These are phyloP conservation scores for Pinna nobilis DNA, from an alignment of 1,140 invertebrate genomes.

Conservation along the genomic window DNA sequence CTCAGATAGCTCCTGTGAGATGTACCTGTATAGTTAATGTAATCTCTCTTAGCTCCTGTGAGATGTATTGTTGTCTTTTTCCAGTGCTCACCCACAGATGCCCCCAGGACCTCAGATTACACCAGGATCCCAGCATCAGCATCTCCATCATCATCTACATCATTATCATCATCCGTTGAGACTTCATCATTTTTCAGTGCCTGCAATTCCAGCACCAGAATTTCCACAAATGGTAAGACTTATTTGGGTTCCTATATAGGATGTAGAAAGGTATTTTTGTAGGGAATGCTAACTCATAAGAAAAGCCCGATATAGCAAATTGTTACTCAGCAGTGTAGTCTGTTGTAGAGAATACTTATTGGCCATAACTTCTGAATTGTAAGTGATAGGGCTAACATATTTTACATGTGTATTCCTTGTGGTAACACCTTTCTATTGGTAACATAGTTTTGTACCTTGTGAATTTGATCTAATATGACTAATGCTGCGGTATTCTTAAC, in stretches of 20 bases:
- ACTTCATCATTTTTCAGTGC: slow-evolving; percentile 74
- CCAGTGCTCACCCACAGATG: slow-evolving; percentile 40
- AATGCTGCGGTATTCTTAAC: no score
- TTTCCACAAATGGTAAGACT: slow-evolving; percentile 53
- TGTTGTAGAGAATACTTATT: no score
- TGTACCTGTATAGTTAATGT: not conserved
- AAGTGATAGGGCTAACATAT: not conserved
- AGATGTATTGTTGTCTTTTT: not conserved
- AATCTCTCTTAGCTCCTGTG: not conserved
- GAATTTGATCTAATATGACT: no score
- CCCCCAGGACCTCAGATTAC: slow-evolving; percentile 63
- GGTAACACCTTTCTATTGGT: no score
- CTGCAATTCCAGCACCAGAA: slow-evolving; percentile 47
- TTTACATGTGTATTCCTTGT: not conserved
- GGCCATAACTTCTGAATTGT: no score
- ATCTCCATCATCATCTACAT: slow-evolving; percentile 80
- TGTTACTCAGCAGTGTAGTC: no score
- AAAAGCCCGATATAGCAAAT: no score
- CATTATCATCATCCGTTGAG: slow-evolving; percentile 78
- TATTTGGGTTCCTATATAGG: slow-evolving; percentile 33
- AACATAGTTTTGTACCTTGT: no score
- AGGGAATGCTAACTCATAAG: no score
- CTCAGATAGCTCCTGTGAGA: no score
- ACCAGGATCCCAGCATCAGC: slow-evolving; percentile 73
- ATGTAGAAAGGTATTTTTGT: not conserved